Percentiles rank a stretch among this genome's conserved stretches.
Evolutionary conservation across 2,888 invertebrate species (phyloP).

Genomic region (Drosophila antonietae): DNA sequence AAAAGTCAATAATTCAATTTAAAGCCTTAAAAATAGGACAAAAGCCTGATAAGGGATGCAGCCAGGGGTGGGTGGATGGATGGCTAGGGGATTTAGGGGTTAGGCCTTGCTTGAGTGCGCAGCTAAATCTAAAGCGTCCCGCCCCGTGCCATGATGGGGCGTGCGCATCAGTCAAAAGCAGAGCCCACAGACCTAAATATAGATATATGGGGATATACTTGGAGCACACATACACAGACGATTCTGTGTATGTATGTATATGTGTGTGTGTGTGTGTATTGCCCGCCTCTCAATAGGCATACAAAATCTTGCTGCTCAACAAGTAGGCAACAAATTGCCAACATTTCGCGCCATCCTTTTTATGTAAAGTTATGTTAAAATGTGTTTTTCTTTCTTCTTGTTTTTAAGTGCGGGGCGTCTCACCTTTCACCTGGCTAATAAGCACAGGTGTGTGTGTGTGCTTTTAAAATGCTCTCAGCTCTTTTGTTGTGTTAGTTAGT

Average conservation of each 20-base stretch:
- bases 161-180: conserved; percentile 51
- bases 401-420: conserved; percentile 36
- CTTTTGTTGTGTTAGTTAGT: conserved; percentile 37
- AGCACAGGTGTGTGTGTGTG: conserved; percentile 22
- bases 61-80: background rate
- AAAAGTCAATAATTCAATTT: conserved; percentile 56
- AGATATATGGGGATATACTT: conserved; percentile 39
- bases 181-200: conserved; percentile 70
- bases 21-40: conserved; percentile 72
- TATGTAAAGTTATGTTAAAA: conserved; percentile 59
- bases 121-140: conserved; percentile 1
- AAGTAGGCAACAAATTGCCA: conserved; percentile 60
- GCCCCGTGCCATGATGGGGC: conserved; percentile 1
- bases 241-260: background rate
- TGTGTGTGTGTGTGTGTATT: background rate
- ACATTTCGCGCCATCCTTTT: conserved; percentile 15
- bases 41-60: conserved; percentile 33
- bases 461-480: conserved; percentile 37
- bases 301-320: conserved; percentile 63
- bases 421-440: conserved; percentile 75
- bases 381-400: background rate
- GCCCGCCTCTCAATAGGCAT: conserved; percentile 61
- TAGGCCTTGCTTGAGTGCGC: conserved; percentile 31
- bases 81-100: background rate
- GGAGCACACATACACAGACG: background rate